Conservation (phyloP, 1,140 invertebrate genomes). For the Musca vetustissima region DNA sequence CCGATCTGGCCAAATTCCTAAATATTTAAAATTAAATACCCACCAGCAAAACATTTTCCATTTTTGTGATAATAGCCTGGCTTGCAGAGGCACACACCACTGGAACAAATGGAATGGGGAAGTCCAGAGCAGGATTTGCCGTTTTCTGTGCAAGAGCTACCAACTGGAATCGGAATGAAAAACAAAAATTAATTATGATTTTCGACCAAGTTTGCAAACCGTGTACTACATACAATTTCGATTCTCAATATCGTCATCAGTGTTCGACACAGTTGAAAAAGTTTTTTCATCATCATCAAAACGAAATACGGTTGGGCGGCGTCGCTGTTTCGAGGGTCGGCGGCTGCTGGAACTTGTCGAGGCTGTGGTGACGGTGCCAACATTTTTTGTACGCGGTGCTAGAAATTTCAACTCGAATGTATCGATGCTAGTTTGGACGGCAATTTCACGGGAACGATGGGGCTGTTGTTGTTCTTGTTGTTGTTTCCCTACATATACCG, state of each 20-base stretch:
- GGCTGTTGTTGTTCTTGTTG: constrained; percentile 13
- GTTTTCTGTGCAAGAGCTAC: constrained; percentile 46
- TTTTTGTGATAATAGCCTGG: constrained; percentile 48
- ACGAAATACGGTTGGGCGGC: constrained; percentile 40
- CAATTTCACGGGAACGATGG: constrained; percentile 49
- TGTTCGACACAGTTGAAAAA: constrained; percentile 50
- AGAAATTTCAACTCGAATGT: constrained; percentile 45
- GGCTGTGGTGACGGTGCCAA: constrained; percentile 38
- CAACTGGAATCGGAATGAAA: constrained; percentile 36
- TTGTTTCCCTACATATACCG: not conserved
- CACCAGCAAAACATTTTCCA: constrained; percentile 52
- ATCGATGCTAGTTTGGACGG: constrained; percentile 51
- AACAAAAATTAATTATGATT: constrained; percentile 9
- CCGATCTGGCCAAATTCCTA: too few species aligned
- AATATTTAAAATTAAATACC: constrained; percentile 3
- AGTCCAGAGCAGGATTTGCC: constrained; percentile 45
- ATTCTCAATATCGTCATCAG: constrained; percentile 46
- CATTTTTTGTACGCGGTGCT: constrained; percentile 37
- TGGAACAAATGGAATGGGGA: constrained; percentile 46
- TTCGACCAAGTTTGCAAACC: not conserved
- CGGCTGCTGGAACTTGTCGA: constrained; percentile 37
- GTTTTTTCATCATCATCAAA: constrained; percentile 52
- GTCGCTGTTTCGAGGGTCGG: constrained; percentile 27
- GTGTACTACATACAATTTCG: constrained; percentile 50
- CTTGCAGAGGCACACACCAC: constrained; percentile 43